Base-by-base conservation (phyloP, 1,140 invertebrate species). In the Drosophila ananassae region DNA sequence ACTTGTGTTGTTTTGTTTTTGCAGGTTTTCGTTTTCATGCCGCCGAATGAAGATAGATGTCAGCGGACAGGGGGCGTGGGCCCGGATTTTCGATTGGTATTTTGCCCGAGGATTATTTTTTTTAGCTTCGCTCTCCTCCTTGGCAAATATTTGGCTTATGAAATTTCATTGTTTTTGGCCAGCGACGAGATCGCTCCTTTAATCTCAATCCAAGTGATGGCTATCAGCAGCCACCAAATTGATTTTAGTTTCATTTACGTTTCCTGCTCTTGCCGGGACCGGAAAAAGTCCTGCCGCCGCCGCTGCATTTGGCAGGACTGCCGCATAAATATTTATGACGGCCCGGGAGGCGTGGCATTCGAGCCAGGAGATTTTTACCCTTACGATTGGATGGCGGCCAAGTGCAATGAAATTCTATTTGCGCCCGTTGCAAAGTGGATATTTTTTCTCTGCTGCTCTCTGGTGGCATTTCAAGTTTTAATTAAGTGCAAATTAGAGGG, bases 381-480 rank as follows among this genome's bases (percentile, higher is more conserved):
- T 69, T 37, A 30, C 53, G 62, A 66, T 77, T 87, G 83, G 83
- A 89, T 66, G 66, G 13, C 47, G 46, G 83, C 83, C 83, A 89
- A 83, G 69, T 73, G 83, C 71, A 89, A 89, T 87, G 83, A 87
- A 87, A 87, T 87, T 87, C 83, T 79, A 89, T 87, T 87, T 79
- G 82, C 60, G 78, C 61, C 59, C 77, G 50, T 61, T 77, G 62
- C 64, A 67, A 66, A 77, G 63, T 77, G 71, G 52, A 52, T 74
- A 60, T 64, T 64, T 62, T 71, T 66, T 54, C 13, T 6, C 3
- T 12, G 3, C 8, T 41, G 22, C 37, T 37, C 25, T 32, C 25
- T 8, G 8, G 37, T 32, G 34, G 56, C 47, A 55, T 32, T 73
- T 71, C 51, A 54, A 79, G 75, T 87, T 87, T 87, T 87, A 87